Conservation (phyloP, 2,113 vertebrate species). For the Barbus barbus region DNA sequence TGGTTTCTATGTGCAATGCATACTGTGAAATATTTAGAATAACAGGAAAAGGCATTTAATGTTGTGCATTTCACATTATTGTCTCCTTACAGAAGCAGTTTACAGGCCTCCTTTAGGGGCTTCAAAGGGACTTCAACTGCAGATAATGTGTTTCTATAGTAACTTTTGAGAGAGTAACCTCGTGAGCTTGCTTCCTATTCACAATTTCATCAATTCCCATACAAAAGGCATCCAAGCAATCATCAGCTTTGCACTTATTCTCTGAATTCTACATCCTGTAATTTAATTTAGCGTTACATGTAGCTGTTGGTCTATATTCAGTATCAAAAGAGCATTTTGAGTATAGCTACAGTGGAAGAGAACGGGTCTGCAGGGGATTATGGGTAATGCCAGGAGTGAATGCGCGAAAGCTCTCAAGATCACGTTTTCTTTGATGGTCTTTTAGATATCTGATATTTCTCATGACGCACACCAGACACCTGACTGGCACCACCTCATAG, state of each 20-base stretch:
- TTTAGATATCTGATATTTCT: slow-evolving; percentile 61
- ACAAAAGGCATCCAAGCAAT: slow-evolving; percentile 35
- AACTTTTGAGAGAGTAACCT: slow-evolving; percentile 48
- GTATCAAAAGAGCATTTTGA: background rate
- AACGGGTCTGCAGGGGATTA: slow-evolving; percentile 32
- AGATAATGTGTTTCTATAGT: slow-evolving; percentile 52
- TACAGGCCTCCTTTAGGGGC: background rate
- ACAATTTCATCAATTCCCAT: background rate
- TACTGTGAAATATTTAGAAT: slow-evolving; percentile 14
- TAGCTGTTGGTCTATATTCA: background rate
- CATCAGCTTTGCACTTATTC: slow-evolving; percentile 12
- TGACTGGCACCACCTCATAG: slow-evolving; percentile 49
- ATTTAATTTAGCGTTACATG: slow-evolving; percentile 34
- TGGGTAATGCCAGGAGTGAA: slow-evolving; percentile 30
- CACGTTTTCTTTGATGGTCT: slow-evolving; percentile 58
- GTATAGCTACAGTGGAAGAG: slow-evolving; percentile 9
- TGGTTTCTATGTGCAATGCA: background rate
- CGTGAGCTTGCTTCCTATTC: slow-evolving; percentile 26
- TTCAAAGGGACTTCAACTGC: slow-evolving; percentile 18
- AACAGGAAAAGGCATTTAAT: background rate
- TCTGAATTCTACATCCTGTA: slow-evolving; percentile 28
- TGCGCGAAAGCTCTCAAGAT: slow-evolving; percentile 34
- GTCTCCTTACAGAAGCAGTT: background rate
- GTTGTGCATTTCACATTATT: background rate
- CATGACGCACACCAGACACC: slow-evolving; percentile 64